These are phyloP conservation scores for Python bivittatus DNA, from an alignment of 2,113 vertebrate species.

Conservation along the genomic window DNA sequence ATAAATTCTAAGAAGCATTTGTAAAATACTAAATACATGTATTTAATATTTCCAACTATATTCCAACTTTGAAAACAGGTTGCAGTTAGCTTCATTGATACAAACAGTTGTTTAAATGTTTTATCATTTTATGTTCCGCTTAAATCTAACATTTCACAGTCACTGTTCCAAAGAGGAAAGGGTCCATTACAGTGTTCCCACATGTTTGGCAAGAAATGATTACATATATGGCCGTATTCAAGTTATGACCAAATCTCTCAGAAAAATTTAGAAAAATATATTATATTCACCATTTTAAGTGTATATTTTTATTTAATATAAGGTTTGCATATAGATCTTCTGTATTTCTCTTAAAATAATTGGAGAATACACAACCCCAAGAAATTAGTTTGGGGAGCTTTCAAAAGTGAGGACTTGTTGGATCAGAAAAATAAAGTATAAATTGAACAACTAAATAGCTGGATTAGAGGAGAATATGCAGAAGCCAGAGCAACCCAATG, in stretches of 20 bases:
- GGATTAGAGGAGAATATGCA: not conserved
- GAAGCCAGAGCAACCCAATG: not conserved
- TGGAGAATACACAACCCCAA: not conserved
- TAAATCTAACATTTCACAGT: not conserved
- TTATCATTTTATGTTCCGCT: not conserved
- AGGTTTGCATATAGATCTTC: not conserved
- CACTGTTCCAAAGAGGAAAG: not conserved
- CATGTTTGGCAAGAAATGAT: not conserved
- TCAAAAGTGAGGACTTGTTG: not conserved
- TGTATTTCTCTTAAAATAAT: not conserved
- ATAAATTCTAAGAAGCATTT: not conserved
- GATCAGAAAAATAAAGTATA: not conserved
- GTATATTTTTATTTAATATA: not conserved
- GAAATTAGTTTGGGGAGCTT: not conserved
- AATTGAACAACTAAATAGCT: not conserved
- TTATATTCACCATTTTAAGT: not conserved
- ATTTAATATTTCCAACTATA: not conserved
- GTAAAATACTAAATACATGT: not conserved
- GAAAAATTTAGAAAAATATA: not conserved
- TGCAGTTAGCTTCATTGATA: not conserved
- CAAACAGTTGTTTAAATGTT: not conserved
- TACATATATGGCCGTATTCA: not conserved
- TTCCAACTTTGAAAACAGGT: not conserved
- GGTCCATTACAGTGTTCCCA: not conserved
- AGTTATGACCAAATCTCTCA: not conserved